Evolutionary conservation across 2,797 vertebrate species (phyloP).

Genomic region (Notoglanidium macrostoma): DNA sequence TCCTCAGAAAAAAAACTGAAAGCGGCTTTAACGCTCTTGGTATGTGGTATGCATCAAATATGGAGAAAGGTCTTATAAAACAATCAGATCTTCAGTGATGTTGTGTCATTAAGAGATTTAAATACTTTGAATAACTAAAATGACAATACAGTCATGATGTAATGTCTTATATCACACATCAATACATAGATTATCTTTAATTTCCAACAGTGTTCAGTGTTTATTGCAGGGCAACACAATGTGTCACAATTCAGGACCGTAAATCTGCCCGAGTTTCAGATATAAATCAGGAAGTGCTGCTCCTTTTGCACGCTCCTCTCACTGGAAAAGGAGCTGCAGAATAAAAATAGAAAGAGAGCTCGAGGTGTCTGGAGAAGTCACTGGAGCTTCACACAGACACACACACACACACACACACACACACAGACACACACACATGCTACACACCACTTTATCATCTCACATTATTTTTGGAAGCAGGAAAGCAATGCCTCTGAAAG

Average conservation of each 20-base stretch:
- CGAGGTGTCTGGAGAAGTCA: neutral
- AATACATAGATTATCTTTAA: neutral
- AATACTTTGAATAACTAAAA: neutral
- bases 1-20: neutral
- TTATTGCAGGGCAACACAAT: neutral
- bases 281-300: conserved; percentile 8
- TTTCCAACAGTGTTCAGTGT: neutral
- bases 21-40: neutral
- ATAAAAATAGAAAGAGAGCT: conserved; percentile 14
- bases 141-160: neutral
- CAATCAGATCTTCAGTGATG: neutral
- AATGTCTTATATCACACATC: neutral
- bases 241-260: conserved; percentile 23
- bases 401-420: neutral
- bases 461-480: conserved; percentile 7
- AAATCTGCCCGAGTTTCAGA: conserved; percentile 37
- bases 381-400: neutral
- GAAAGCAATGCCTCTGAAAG: neutral
- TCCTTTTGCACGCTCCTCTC: neutral
- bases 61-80: neutral
- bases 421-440: neutral
- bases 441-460: neutral
- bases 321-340: conserved; percentile 8
- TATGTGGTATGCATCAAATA: neutral
- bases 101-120: neutral